A percentile compares a stretch with the other conserved stretches of the same genome.
phyloP scores from a whole-genome alignment of 2,888 invertebrate species.

The Pediacus dermestoides region DNA sequence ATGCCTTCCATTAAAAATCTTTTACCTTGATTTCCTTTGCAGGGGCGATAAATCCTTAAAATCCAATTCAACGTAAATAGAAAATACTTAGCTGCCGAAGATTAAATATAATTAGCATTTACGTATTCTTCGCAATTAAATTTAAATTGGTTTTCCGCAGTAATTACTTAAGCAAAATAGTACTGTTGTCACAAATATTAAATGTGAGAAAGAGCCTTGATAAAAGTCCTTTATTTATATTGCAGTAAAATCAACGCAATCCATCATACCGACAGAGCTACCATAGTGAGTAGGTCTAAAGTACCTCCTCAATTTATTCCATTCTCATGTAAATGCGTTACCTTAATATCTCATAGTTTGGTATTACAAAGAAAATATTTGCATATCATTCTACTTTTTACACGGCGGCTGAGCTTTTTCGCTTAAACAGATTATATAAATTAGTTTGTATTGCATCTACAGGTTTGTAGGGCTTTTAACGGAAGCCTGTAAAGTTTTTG shows the following conservation, averaged over 20 bases:
- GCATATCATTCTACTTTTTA: constrained; percentile 33
- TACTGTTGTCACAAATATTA: too few relatives aligned
- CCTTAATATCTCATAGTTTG: constrained; percentile 34
- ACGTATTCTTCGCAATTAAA: too few relatives aligned
- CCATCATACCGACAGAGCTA: constrained; percentile 10
- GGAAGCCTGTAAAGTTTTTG: constrained; percentile 12
- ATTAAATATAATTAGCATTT: too few relatives aligned
- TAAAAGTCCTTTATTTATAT: constrained; percentile 9
- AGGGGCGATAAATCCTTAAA: too few relatives aligned
- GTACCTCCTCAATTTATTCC: constrained; percentile 36
- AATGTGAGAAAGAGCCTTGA: too few relatives aligned
- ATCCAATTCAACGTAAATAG: too few relatives aligned
- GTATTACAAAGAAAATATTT: constrained; percentile 36
- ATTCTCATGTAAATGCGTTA: constrained; percentile 42
- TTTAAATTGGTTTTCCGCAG: too few relatives aligned
- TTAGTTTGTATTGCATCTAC: constrained; percentile 19
- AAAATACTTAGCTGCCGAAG: too few relatives aligned
- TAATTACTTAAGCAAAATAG: too few relatives aligned
- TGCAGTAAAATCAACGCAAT: constrained; percentile 14
- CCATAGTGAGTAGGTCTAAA: not conserved
- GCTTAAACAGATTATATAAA: constrained; percentile 21
- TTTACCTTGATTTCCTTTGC: too few relatives aligned
- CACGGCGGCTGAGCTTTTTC: constrained; percentile 19
- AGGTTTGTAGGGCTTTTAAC: constrained; percentile 10
- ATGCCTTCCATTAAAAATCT: too few relatives aligned